A percentile compares a stretch with the other conserved stretches of the same genome.
Evolutionary conservation across 1,140 invertebrate species (phyloP).

Genomic region (Ceratitis capitata): DNA sequence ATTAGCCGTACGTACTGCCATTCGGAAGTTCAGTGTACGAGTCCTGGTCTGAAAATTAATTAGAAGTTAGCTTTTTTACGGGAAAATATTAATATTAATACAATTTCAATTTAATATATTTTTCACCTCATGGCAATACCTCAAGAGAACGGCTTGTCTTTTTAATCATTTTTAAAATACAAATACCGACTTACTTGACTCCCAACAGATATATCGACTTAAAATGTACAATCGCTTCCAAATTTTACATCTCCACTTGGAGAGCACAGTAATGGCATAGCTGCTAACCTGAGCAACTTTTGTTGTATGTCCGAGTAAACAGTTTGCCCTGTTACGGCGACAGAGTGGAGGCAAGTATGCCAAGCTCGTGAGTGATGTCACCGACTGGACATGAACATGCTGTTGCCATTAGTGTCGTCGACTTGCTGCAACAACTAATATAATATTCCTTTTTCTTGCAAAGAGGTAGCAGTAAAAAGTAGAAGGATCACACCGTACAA

Average conservation of each 20-base stretch:
- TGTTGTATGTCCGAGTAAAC: background rate
- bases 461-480: background rate
- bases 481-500: background rate
- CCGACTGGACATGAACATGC: background rate
- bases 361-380: background rate
- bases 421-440: background rate
- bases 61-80: too few relatives aligned
- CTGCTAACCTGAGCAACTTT: background rate
- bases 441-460: background rate
- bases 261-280: background rate
- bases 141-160: too few relatives aligned
- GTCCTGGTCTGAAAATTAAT: too few relatives aligned
- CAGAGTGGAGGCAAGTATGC: background rate
- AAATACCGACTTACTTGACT: background rate
- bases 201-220: too few relatives aligned
- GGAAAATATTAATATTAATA: too few relatives aligned
- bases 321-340: background rate
- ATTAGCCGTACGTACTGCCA: too few relatives aligned
- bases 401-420: conserved; percentile 2
- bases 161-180: background rate
- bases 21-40: too few relatives aligned
- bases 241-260: too few relatives aligned
- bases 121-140: too few relatives aligned
- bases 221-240: too few relatives aligned
- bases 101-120: too few relatives aligned